Evolutionary conservation across 2,797 vertebrate species (phyloP), one percentile per base, ranked within the genome.

Genomic region (Melanitta fusca): DNA sequence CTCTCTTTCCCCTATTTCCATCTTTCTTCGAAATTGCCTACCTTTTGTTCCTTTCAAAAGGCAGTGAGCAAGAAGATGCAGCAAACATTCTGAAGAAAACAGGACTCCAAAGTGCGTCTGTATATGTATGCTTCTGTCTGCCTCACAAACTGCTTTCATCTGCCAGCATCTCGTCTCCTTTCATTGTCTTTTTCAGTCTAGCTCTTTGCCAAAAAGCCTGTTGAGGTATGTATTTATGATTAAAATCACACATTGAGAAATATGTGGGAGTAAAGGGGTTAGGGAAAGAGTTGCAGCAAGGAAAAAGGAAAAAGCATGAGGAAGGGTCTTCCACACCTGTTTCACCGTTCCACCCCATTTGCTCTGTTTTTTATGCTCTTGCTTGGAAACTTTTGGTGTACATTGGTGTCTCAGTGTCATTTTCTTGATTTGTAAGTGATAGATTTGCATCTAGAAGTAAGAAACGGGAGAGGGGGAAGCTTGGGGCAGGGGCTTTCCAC

Each of bases 371-470:
- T 8, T 45, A 4, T 38, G 6, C 5, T 51, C 9, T 8, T 60
- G 8, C 66, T 90, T 79, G 43, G 36, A 47, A 75, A 11, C 28
- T 77, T 66, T 43, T 72, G 79, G 54, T 10, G 36, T 36, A 36
- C 4, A 1, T 64, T 58, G 17, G 27, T 58, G 45, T 39, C 62
- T 79, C 0, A 0, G 22, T 11, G 49, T 58, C 78, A 21, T 30
- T 91, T 81, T 38, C 6, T 78, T 43, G 15, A 51, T 90, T 88
- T 86, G 51, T 60, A 27, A 53, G 51, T 32, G 39, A 43, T 30
- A 43, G 19, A 65, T 32, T 32, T 43, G 39, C 62, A 32, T 22
- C 39, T 30, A 65, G 30, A 65, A 43, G 62, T 43, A 65, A 43
- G 28, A 43, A 65, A 12, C 19, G 13, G 13, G 19, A 15, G 51